These are phyloP conservation scores for Physella acuta DNA, from an alignment of 1,140 invertebrate genomes.

Conservation along the genomic window DNA sequence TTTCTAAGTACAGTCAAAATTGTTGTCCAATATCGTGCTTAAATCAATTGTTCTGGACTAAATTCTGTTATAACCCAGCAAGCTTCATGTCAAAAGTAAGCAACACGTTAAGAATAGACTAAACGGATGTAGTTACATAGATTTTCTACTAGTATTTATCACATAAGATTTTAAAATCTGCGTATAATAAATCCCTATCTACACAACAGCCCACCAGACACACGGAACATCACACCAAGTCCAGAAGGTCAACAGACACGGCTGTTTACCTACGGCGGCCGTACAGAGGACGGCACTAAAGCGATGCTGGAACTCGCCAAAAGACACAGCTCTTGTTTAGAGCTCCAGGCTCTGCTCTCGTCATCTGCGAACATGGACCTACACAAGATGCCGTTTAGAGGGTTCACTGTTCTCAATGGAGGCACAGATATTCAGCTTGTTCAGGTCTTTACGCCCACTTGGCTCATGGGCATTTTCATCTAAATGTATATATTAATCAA, in stretches of 20 bases:
- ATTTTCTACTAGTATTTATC: no score
- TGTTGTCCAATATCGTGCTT: no score
- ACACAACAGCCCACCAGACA: background rate
- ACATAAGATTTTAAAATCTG: no score
- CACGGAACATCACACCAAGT: background rate
- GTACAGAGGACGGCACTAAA: constrained; percentile 79
- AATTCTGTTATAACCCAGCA: no score
- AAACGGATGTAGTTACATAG: no score
- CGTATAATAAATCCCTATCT: background rate
- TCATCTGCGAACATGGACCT: constrained; percentile 60
- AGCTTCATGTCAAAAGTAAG: no score
- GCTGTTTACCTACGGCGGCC: constrained; percentile 77
- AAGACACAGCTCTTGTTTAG: constrained; percentile 66
- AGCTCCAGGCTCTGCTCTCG: constrained; percentile 77
- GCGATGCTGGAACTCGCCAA: constrained; percentile 68
- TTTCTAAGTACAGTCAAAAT: no score
- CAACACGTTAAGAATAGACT: no score
- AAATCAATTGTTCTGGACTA: no score
- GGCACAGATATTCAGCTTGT: background rate
- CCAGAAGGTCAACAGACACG: constrained; percentile 59
- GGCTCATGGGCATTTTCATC: no score
- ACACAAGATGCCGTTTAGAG: constrained; percentile 73
- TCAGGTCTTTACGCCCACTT: no score
- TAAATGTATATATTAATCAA: no score
- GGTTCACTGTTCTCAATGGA: constrained; percentile 72